These are phyloP conservation scores for Glyphotaelius pellucidus DNA, from an alignment of 2,888 invertebrate genomes.

Conservation along the genomic window DNA sequence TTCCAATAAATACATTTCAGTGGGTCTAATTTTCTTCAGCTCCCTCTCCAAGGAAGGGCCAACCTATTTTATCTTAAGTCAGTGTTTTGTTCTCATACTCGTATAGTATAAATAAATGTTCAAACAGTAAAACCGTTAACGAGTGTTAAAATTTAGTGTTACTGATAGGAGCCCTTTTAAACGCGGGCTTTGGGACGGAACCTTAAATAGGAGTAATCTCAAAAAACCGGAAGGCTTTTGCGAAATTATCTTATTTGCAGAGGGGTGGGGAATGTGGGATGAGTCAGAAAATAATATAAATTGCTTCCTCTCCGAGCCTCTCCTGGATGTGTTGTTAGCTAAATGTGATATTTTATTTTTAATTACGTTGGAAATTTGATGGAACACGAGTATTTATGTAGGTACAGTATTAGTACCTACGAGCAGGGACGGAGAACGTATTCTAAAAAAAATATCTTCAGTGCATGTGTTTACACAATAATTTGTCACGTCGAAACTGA, in stretches of 20 bases:
- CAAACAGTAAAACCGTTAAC: neutral
- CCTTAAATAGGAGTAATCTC: neutral
- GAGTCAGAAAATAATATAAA: neutral
- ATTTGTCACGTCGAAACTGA: no score
- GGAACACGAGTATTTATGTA: neutral
- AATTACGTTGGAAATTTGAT: neutral
- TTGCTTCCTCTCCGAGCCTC: neutral
- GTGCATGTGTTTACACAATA: no score
- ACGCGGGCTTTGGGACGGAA: neutral
- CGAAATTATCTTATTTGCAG: conserved; percentile 2
- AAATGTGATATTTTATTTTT: neutral
- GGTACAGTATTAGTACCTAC: neutral
- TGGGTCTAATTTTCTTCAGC: neutral
- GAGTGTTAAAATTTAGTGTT: conserved; percentile 1
- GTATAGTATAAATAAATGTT: neutral
- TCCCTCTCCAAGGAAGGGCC: neutral
- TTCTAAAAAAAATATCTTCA: no score
- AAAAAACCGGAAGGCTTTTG: conserved; percentile 5
- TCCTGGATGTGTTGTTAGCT: neutral
- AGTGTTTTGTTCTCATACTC: neutral
- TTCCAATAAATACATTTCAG: neutral
- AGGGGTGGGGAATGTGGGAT: neutral
- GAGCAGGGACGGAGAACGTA: neutral
- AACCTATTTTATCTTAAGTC: neutral
- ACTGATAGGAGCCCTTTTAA: neutral